Conservation (phyloP, 2,888 invertebrate genomes). For the Salpingus planirostris region DNA sequence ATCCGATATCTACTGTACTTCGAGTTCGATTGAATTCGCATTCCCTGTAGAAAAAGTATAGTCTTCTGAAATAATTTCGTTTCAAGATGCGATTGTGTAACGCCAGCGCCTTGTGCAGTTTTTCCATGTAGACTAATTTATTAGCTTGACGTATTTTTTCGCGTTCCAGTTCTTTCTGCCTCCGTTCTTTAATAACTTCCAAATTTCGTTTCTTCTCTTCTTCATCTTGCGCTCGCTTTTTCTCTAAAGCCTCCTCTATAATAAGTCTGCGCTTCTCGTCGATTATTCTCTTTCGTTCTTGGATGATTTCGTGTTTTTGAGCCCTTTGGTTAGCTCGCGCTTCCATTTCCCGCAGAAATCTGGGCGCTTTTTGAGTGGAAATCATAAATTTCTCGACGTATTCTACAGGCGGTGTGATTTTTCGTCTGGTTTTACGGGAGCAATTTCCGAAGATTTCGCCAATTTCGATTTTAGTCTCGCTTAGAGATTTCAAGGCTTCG, state of each 20-base stretch:
- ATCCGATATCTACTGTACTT: too few relatives aligned
- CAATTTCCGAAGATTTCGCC: slow-evolving; percentile 40
- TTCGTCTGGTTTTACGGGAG: slow-evolving; percentile 37
- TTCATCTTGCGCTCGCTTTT: slow-evolving; percentile 50
- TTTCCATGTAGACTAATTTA: slow-evolving; percentile 39
- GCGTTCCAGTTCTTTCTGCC: slow-evolving; percentile 48
- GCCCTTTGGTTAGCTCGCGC: slow-evolving; percentile 59
- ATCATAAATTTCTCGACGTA: slow-evolving; percentile 39
- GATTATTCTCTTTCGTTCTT: slow-evolving; percentile 44
- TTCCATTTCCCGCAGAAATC: slow-evolving; percentile 64
- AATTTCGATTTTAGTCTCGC: slow-evolving; percentile 50
- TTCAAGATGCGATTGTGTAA: slow-evolving; percentile 37
- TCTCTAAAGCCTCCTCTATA: slow-evolving; percentile 53
- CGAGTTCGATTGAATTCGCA: too few relatives aligned
- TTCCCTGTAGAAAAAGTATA: too few relatives aligned
- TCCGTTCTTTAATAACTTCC: slow-evolving; percentile 52
- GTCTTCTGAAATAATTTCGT: too few relatives aligned
- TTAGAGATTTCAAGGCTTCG: slow-evolving; percentile 52
- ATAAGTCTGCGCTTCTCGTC: slow-evolving; percentile 47
- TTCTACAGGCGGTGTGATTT: slow-evolving; percentile 41
- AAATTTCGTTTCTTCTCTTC: slow-evolving; percentile 53
- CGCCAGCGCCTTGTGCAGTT: slow-evolving; percentile 39
- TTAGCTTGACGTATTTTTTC: slow-evolving; percentile 51
- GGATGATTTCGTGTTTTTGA: slow-evolving; percentile 38
- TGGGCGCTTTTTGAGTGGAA: slow-evolving; percentile 53